phyloP scores from a whole-genome alignment of 2,888 invertebrate genomes.

The Ecliptopera silaceata region DNA sequence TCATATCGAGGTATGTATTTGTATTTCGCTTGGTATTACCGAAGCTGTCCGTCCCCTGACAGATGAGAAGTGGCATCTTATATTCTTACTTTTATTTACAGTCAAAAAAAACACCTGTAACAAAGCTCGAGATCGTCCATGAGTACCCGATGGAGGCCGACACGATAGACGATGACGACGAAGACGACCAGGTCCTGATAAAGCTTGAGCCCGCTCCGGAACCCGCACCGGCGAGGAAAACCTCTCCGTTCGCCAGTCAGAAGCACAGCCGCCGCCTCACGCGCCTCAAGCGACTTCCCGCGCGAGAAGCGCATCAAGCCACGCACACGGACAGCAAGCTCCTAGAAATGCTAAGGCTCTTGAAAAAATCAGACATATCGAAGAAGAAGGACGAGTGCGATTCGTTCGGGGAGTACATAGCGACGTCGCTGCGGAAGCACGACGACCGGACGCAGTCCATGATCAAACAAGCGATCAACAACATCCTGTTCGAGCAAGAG shows the following conservation, averaged over 20 bases:
- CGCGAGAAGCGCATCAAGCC: constrained; percentile 18
- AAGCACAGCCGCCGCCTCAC: constrained; percentile 22
- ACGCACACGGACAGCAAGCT: constrained; percentile 47
- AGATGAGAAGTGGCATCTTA: too few relatives aligned
- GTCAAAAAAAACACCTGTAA: not conserved
- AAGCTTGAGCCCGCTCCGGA: constrained; percentile 51
- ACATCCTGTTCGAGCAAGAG: constrained; percentile 74
- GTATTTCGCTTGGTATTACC: too few relatives aligned
- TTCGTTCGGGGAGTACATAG: constrained; percentile 74
- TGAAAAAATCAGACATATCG: constrained; percentile 49
- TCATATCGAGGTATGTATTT: not conserved
- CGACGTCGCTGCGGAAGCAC: constrained; percentile 70
- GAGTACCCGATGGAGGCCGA: constrained; percentile 11
- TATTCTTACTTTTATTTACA: not conserved
- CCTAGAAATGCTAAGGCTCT: constrained; percentile 51
- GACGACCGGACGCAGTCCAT: constrained; percentile 71
- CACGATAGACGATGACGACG: constrained; percentile 35
- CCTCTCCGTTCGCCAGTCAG: constrained; percentile 8
- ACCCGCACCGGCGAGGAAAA: constrained; percentile 9
- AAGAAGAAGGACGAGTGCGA: constrained; percentile 75
- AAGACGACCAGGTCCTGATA: constrained; percentile 45
- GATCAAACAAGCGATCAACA: constrained; percentile 77
- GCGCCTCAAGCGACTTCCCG: constrained; percentile 32
- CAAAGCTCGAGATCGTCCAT: constrained; percentile 5
- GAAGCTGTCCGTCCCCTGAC: too few relatives aligned